Base-by-base conservation (phyloP, 1,140 invertebrate genomes). In the Hylaeus anthracinus region DNA sequence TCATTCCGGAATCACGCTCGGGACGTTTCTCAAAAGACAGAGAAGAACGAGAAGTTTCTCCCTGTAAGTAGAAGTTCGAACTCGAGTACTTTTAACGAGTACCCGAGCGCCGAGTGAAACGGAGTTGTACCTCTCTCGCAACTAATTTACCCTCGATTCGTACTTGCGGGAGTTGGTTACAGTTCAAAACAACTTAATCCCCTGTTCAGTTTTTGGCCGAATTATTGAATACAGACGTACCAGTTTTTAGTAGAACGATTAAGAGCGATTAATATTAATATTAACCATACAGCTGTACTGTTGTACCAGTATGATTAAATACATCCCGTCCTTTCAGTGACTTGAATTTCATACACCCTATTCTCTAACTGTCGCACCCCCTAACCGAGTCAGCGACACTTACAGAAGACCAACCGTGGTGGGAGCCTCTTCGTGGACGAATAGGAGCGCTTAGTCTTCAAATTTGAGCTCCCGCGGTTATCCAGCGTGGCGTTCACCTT, bases 21-120 rank as follows among this genome's bases (percentile, higher is more conserved):
- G 43, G 26, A 76, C 37, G 64, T 39, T 76, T 67, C 41, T 51
- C 63, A 12, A 67, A 69, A 48, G 43, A 60, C 41, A 9, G 6
- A 8, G 56, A 6, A 48, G 12, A 12, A 53, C 37, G 4, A 12
- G 3, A 66, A 76, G 64, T 67, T 43, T 15, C 55, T n/a, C n/a
- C 26, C 55, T 15, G 14, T 37, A 41, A 41, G 26, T 26, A 26
- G 39, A 69, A 67, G 41, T 69, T 58, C 48, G 45, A 75, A 66
- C 51, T 76, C 53, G n/a, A 39, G 41, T 76, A n/a, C 56, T 58
- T 76, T 43, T 66, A 75, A 26, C 48, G 14, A 56, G 66, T 75
- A 55, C 48, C 26, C 51, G 26, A 58, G 15, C 12, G 60, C 43
- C 72, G 10, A 64, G 45, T 39, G 26, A 72, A 61, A 72, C 71